Evolutionary conservation across 2,113 vertebrate species (phyloP).

Genomic region (Loxodonta africana): DNA sequence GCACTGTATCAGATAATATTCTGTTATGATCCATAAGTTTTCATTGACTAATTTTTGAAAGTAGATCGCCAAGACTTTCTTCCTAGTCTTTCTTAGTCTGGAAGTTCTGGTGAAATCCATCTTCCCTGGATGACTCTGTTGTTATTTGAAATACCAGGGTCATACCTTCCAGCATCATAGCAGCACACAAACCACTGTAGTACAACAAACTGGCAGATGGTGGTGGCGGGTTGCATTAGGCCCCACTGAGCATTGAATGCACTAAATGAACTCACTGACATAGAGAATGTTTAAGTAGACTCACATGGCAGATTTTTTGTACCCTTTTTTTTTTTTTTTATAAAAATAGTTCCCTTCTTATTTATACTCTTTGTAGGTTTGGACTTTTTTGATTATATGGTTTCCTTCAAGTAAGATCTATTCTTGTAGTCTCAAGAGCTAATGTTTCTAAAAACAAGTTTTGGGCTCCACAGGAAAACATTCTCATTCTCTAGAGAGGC

Average conservation of each 20-base stretch:
- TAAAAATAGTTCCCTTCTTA: not conserved
- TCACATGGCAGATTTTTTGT: not conserved
- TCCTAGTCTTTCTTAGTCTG: no score
- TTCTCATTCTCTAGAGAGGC: slow-evolving; percentile 16
- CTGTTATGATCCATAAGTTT: no score
- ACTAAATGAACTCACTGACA: not conserved
- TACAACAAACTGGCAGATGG: not conserved
- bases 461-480: not conserved
- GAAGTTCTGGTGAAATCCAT: not conserved
- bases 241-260: not conserved
- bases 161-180: not conserved
- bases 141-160: not conserved
- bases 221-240: no score
- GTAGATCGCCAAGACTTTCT: no score
- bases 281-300: not conserved
- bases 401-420: not conserved
- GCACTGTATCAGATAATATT: no score
- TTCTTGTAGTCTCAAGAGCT: not conserved
- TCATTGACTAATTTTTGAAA: no score
- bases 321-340: not conserved
- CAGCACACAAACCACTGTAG: not conserved
- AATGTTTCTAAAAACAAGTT: slow-evolving; percentile 48
- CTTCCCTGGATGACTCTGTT: not conserved
- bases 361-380: slow-evolving; percentile 23
- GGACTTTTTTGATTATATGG: not conserved